Percentiles rank a stretch among this genome's conserved stretches.
Conservation (phyloP, 2,888 invertebrate genomes). For the Norana najaformis region DNA sequence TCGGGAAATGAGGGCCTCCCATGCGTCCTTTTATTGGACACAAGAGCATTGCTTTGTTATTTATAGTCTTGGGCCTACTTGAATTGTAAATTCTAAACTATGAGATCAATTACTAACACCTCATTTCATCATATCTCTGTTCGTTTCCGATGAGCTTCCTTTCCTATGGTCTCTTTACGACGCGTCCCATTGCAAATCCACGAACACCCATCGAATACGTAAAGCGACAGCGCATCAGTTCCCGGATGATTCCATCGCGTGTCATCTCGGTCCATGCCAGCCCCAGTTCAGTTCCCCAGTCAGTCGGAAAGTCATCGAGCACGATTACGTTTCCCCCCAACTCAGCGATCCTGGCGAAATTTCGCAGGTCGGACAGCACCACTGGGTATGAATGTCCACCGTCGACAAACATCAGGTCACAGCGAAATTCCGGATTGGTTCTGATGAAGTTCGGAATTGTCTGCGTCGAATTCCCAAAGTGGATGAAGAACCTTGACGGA, state of each 20-base stretch:
- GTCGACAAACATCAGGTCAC: constrained; percentile 43
- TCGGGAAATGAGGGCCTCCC: not conserved
- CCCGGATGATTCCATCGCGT: not conserved
- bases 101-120: no score
- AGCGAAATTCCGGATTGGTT: constrained; percentile 22
- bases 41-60: not conserved
- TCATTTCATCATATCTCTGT: not conserved
- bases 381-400: constrained; percentile 40
- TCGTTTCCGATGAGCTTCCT: not conserved
- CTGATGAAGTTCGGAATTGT: constrained; percentile 33
- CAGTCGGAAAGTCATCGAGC: constrained; percentile 35
- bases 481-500: constrained; percentile 31
- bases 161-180: not conserved
- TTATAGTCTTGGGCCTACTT: no score
- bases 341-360: constrained; percentile 33
- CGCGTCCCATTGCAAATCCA: not conserved
- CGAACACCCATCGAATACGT: not conserved
- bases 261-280: constrained; percentile 29
- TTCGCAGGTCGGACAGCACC: constrained; percentile 34
- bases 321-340: constrained; percentile 31
- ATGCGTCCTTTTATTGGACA: not conserved
- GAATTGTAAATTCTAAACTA: no score
- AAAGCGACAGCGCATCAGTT: constrained; percentile 6
- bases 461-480: constrained; percentile 39
- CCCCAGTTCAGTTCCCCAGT: constrained; percentile 30